These are phyloP conservation scores for Coregonus clupeaformis DNA, from an alignment of 2,113 vertebrate species.

Conservation along the genomic window DNA sequence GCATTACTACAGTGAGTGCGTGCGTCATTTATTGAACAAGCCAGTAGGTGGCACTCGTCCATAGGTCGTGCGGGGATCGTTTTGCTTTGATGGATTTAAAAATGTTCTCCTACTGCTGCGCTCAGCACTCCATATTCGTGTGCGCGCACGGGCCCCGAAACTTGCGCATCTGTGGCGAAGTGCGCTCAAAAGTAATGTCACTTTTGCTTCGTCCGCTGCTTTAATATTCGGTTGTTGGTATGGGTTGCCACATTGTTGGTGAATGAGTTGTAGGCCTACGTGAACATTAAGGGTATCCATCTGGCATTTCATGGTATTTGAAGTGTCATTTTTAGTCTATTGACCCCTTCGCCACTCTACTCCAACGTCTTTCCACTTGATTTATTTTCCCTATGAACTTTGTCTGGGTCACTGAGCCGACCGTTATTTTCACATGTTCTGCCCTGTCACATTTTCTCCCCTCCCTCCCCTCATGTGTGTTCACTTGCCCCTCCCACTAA, in stretches of 20 bases:
- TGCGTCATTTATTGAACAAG: neutral
- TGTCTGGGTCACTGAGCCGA: slow-evolving; percentile 39
- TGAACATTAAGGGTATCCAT: neutral
- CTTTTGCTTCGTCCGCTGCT: too few species aligned
- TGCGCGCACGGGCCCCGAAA: neutral
- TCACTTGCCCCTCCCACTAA: slow-evolving; percentile 61
- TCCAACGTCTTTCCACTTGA: neutral
- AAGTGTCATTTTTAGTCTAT: neutral
- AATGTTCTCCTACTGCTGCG: too few species aligned
- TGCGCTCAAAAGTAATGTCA: neutral
- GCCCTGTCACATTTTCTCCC: slow-evolving; percentile 42
- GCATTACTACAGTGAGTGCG: neutral
- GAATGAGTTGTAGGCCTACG: neutral
- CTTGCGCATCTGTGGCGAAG: slow-evolving; percentile 3
- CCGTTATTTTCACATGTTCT: slow-evolving; percentile 50
- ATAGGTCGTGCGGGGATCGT: neutral
- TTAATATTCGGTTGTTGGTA: too few species aligned
- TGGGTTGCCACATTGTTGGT: neutral
- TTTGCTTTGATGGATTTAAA: neutral
- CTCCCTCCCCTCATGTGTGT: slow-evolving; percentile 24
- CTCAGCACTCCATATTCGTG: neutral
- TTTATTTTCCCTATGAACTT: slow-evolving; percentile 12
- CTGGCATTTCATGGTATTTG: neutral
- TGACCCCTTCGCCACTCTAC: neutral
- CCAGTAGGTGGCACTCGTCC: slow-evolving; percentile 52